Evolutionary conservation across 2,113 vertebrate species (phyloP).

Genomic region (Pampusana beccarii): DNA sequence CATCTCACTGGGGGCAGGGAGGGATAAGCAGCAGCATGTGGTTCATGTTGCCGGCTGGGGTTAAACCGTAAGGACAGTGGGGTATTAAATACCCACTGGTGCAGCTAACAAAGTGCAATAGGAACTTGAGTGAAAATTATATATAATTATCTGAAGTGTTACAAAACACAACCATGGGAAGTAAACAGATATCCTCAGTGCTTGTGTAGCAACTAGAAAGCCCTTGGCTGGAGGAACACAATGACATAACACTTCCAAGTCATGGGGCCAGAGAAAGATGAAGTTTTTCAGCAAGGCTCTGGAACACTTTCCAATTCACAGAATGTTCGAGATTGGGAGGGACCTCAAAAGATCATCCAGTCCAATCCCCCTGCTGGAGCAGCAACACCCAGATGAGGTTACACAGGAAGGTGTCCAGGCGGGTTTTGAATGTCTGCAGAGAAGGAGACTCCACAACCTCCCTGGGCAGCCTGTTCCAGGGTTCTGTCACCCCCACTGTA

Average conservation of each 20-base stretch:
- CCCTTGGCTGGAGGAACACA: neutral
- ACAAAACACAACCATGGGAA: neutral
- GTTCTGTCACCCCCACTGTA: too few relatives aligned
- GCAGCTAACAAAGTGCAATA: neutral
- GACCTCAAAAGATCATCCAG: too few relatives aligned
- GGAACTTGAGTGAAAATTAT: neutral
- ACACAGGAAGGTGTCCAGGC: too few relatives aligned
- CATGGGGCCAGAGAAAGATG: rapidly evolving
- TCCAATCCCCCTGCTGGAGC: too few relatives aligned
- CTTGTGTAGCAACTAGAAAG: neutral
- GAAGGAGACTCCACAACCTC: too few relatives aligned
- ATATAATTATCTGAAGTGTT: neutral
- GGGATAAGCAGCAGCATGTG: too few relatives aligned
- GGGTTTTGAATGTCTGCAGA: too few relatives aligned
- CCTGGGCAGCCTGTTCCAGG: too few relatives aligned
- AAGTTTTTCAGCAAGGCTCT: neutral
- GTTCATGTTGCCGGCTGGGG: too few relatives aligned
- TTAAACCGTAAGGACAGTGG: neutral
- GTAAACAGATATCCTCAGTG: neutral
- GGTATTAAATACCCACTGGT: neutral
- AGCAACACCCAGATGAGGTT: too few relatives aligned
- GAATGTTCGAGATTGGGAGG: too few relatives aligned
- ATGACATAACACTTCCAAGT: neutral
- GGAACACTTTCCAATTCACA: neutral
- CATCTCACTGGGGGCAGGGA: too few relatives aligned